Base-by-base conservation (phyloP, 2,113 vertebrate species). In the Rana temporaria region DNA sequence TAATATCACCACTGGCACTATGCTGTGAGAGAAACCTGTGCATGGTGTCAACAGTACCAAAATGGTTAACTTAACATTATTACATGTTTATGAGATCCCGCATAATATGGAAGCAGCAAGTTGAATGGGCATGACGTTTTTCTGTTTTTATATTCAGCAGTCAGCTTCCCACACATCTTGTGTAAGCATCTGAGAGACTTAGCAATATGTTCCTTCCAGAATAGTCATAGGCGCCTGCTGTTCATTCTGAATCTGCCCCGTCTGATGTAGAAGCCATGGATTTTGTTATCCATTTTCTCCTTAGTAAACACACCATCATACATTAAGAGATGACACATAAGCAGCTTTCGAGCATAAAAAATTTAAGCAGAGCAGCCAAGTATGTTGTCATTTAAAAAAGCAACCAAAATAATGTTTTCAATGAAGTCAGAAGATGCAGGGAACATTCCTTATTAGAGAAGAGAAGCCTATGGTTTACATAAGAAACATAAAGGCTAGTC, bases 151-250 rank as follows among this genome's bases (percentile, higher is more conserved):
- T 16, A 63, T 26, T 72, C 67, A 14, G n/a, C 38, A 42, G 15
- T 20, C 57, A 30, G 20, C 66, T 70, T 42, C 78, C 78, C 22
- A 80, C 78, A 60, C 66, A 59, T 70, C 52, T 71, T 80, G 19
- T 53, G 52, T 16, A 80, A 80, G 78, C 16, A 12, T 24, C 65
- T n/a, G 48, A 24, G 30, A 68, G 30, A 69, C 32, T 62, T 59
- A 62, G 53, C 67, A 80, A 62, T 62, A 62, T 71, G 78, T 56
- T 71, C 32, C 20, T 18, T 71, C 34, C 17, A 56, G 42, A 5
- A 72, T 38, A 32, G 17, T 62, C 79, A 71, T 20, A 63, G 34
- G 32, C 53, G 20, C 79, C 79, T 60, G 59, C 78, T 72, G 22
- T 60, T 81, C 7, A 20, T 17, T 26, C 38, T 52, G 4, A 60